Base-by-base conservation (phyloP, 2,797 vertebrate species). In the Phoeniculus purpureus region DNA sequence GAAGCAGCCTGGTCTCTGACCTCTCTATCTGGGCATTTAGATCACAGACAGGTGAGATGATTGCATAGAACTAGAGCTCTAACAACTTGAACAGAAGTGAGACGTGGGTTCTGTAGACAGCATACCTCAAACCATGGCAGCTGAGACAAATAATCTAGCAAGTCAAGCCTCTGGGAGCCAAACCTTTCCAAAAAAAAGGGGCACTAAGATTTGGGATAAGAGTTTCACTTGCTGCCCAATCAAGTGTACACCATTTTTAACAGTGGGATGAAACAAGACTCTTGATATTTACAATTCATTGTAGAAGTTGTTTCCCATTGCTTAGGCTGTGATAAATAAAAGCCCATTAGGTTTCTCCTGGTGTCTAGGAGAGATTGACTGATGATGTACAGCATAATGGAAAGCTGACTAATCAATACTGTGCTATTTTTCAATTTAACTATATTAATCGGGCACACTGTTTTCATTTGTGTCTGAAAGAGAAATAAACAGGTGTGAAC, bases 401-500 rank as follows among this genome's bases (percentile, higher is more conserved):
- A 94, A 94, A 92, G 34, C 58, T 88, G 47, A 72, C 26, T 77
- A 77, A 95, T 96, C 95, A 85, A 96, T 96, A 94, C 37, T 15
- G 18, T 2, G 11, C 68, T 93, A 43, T 92, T 95, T 95, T 88
- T 93, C 93, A 91, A 34, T 91, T 71, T 68, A 89, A 70, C 71
- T 66, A 34, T 85, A 94, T 94, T 96, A 95, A 96, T 95, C 5
- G 6, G 54, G 50, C 70, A 45, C 62, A 47, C 26, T 65, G 68
- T 87, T 92, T 80, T 90, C 80, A 94, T 92, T 92, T 91, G 84
- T 84, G 71, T 80, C 89, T 85, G 64, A 68, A 84, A 83, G 77
- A 93, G 64, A 80, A 94, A 87, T 91, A 94, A 93, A 94, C 81
- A 93, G 85, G 89, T 93, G 87, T 81, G 92, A 95, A 93, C 81